These are phyloP conservation scores for Leucophora obtusa DNA, from an alignment of 2,888 invertebrate species.

Conservation along the genomic window DNA sequence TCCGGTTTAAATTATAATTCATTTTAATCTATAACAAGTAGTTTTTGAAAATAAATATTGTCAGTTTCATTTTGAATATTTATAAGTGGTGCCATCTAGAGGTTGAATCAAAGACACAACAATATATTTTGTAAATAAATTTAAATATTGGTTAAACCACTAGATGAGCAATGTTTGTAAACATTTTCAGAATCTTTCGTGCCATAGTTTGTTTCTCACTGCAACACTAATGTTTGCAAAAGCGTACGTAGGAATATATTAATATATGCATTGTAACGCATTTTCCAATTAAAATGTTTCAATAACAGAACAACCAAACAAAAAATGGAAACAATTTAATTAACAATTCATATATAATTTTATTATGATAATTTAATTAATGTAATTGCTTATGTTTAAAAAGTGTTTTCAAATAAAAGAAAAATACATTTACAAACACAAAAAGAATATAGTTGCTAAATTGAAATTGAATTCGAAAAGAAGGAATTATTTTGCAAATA, in stretches of 20 bases:
- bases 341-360: slow-evolving; percentile 59
- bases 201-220: background rate
- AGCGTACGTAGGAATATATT: slow-evolving; percentile 17
- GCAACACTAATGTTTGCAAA: slow-evolving; percentile 48
- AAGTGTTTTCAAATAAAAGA: slow-evolving; percentile 6
- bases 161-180: no score
- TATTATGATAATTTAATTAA: slow-evolving; percentile 63
- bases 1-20: no score
- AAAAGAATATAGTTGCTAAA: slow-evolving; percentile 36
- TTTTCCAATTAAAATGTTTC: slow-evolving; percentile 62
- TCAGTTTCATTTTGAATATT: no score
- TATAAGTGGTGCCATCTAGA: no score
- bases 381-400: slow-evolving; percentile 44
- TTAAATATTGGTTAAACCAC: no score
- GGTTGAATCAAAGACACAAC: no score
- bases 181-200: background rate
- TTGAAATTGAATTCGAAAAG: background rate
- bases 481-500: slow-evolving; percentile 35
- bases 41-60: no score
- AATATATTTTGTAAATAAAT: no score
- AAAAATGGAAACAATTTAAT: slow-evolving; percentile 54
- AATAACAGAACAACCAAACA: slow-evolving; percentile 45
- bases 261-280: slow-evolving; percentile 34
- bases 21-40: no score
- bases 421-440: background rate